Evolutionary conservation across 2,888 invertebrate genomes (phyloP).

Genomic region (Eristalinus sepulchralis): DNA sequence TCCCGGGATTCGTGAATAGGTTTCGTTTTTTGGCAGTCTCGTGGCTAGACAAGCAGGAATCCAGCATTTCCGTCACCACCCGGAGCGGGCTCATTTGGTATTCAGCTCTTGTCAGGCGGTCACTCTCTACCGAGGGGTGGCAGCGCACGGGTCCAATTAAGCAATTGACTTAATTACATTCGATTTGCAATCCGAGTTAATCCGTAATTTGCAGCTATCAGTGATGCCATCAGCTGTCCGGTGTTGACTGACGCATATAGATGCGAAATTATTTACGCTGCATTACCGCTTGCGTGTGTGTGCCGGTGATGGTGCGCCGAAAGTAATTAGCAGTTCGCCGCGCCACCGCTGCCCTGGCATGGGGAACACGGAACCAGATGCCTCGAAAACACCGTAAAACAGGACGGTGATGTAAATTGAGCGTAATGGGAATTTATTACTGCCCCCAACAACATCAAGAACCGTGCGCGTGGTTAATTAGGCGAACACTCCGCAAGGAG

Average conservation of each 20-base stretch:
- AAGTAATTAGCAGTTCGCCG: constrained; percentile 39
- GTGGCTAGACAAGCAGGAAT: constrained; percentile 6
- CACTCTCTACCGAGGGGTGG: background rate
- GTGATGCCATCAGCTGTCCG: constrained; percentile 42
- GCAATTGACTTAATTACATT: constrained; percentile 49
- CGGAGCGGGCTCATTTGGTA: constrained; percentile 14
- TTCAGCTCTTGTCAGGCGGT: constrained; percentile 7
- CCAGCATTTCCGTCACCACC: constrained; percentile 8
- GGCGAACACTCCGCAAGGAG: constrained; percentile 45
- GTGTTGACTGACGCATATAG: constrained; percentile 59
- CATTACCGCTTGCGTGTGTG: constrained; percentile 50
- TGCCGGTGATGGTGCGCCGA: background rate
- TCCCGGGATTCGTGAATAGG: background rate
- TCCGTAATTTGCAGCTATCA: constrained; percentile 46
- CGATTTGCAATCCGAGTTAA: constrained; percentile 43
- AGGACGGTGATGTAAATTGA: constrained; percentile 68
- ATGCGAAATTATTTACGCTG: constrained; percentile 51
- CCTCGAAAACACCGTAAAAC: constrained; percentile 39
- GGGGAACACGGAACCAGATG: constrained; percentile 7
- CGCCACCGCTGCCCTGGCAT: background rate
- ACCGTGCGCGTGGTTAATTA: constrained; percentile 65
- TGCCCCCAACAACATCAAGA: constrained; percentile 27
- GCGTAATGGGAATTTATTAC: constrained; percentile 62
- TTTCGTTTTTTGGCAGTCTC: constrained; percentile 13
- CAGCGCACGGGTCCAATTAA: constrained; percentile 50